A percentile compares a stretch with the other conserved stretches of the same genome.
Conservation (phyloP, 2,888 invertebrate genomes). For the Crossocerus cetratus region DNA sequence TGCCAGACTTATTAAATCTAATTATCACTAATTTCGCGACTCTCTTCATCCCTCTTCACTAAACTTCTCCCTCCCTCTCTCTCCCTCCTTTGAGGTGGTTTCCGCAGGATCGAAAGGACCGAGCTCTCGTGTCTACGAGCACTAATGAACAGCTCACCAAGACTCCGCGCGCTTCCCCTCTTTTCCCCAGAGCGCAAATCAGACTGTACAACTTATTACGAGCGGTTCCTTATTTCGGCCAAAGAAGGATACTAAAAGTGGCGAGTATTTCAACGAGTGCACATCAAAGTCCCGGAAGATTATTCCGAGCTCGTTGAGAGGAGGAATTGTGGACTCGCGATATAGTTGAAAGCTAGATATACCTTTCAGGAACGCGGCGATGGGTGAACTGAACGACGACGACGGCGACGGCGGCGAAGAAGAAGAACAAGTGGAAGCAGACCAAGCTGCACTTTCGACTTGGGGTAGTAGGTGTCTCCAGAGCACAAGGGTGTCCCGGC, state of each 20-base stretch:
- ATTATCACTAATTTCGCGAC: constrained; percentile 39
- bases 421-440: too few species aligned
- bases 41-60: constrained; percentile 18
- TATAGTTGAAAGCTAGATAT: constrained; percentile 24
- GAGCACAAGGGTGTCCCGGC: constrained; percentile 38
- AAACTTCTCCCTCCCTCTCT: constrained; percentile 13
- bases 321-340: constrained; percentile 11
- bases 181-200: too few species aligned
- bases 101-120: constrained; percentile 13
- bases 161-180: too few species aligned
- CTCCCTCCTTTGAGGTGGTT: constrained; percentile 21
- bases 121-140: constrained; percentile 3
- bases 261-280: neutral
- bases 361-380: constrained; percentile 5
- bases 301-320: constrained; percentile 3
- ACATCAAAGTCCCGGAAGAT: constrained; percentile 11
- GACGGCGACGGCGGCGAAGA: neutral
- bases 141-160: too few species aligned
- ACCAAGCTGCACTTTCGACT: constrained; percentile 27
- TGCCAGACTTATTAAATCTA: constrained; percentile 43
- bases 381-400: constrained; percentile 25
- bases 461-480: constrained; percentile 33
- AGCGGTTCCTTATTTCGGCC: too few species aligned
- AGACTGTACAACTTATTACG: too few species aligned
- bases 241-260: too few species aligned